Percentiles rank a stretch among this genome's conserved stretches.
phyloP scores from a whole-genome alignment of 2,797 vertebrate species.

The Syncerus caffer region DNA sequence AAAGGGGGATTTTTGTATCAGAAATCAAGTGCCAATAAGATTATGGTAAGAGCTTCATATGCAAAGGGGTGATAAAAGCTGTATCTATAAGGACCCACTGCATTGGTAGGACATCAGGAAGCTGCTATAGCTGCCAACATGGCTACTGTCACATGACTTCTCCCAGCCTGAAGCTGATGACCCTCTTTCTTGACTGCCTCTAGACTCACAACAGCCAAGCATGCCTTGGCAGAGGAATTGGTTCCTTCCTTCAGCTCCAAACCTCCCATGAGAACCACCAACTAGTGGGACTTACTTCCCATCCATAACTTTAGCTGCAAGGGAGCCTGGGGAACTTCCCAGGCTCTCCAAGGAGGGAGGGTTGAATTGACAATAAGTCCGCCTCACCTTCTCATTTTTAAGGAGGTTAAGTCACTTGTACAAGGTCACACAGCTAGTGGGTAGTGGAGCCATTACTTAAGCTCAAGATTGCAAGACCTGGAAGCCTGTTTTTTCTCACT shows the following conservation, averaged over 20 bases:
- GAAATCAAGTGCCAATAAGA: background rate
- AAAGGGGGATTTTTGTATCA: background rate
- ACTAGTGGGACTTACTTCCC: background rate
- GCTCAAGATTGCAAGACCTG: background rate
- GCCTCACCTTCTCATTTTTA: background rate
- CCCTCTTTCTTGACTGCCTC: background rate
- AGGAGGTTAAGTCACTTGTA: background rate
- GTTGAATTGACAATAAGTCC: background rate
- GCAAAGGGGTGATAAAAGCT: background rate
- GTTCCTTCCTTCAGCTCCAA: background rate
- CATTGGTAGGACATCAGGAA: background rate
- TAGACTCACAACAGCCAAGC: background rate
- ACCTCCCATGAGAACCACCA: background rate
- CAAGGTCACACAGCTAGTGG: background rate
- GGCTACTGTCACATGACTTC: background rate
- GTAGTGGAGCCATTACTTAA: background rate
- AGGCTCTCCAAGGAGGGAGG: background rate
- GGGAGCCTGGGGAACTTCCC: background rate
- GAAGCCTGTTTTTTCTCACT: background rate
- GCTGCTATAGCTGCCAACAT: background rate
- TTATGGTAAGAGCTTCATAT: background rate
- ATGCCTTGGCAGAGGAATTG: background rate
- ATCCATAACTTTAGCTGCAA: conserved; percentile 1
- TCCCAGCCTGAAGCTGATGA: background rate
- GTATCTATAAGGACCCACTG: background rate